Base-by-base conservation (phyloP, 2,888 invertebrate species). In the Lithophane semibrunnea region DNA sequence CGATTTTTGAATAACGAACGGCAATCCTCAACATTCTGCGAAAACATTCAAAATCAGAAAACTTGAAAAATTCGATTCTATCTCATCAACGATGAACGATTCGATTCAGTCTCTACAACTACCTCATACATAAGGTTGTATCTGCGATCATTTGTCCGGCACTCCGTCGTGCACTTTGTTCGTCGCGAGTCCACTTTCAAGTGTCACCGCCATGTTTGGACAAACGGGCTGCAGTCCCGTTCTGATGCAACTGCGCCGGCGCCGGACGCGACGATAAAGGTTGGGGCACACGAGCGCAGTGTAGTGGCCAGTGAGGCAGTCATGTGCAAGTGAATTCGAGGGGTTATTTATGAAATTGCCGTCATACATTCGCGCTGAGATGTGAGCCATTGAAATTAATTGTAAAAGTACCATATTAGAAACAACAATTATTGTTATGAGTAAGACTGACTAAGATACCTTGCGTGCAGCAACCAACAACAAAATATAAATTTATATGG, bases 201-300 rank as follows among this genome's bases (percentile, higher is more conserved):
- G 88, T 83, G 88, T 84, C 84, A 82, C 86, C 73, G 75, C 92
- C 92, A 84, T 93, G 86, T 93, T 91, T 90, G 92, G 92, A 75
- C 83, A 90, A 90, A 88, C 89, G 91, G 89, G 91, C 79, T 84
- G 87, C 82, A 76, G 87, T 89, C 90, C 92, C 90, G 93, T 92
- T 92, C 88, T 85, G 89, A 84, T 83, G 92, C 90, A 93, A 92
- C 90, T 89, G 81, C 84, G 80, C 71, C 74, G 86, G 86, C 86
- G 87, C 83, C 88, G 85, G 82, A 84, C 75, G 64, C 69, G 42
- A 2, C 29, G 1, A 37, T 78, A 75, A 84, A 78, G 82, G 85
- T 54, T 21, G 66, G 52, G 61, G 18, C 42, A 85, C 60, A 84
- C 52, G 18, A n/a, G 58, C 54, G 54, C 18, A 49, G 13, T 8